These are phyloP conservation scores for Linhomoeus sp. DNA, from an alignment of 2,888 invertebrate genomes.

Conservation along the genomic window DNA sequence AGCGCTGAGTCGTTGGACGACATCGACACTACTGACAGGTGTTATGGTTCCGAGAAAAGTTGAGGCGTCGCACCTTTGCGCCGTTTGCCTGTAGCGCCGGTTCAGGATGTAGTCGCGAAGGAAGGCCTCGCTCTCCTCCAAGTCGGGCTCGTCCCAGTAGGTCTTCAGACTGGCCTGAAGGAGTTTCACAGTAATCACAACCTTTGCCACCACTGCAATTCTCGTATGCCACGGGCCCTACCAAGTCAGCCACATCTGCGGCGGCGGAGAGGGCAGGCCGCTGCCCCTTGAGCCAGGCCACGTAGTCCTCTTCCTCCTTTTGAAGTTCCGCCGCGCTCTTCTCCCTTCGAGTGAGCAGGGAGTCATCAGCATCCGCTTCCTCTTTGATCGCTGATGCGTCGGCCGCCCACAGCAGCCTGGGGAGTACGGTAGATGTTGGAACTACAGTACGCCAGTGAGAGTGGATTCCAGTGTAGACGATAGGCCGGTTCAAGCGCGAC, in stretches of 20 bases:
- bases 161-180: constrained; percentile 50
- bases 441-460: no score
- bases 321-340: constrained; percentile 26
- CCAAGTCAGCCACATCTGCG: no score
- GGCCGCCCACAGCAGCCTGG: constrained; percentile 7
- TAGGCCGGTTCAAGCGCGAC: no score
- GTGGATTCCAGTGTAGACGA: no score
- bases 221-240: no score
- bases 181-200: no score
- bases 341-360: constrained; percentile 26
- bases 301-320: constrained; percentile 42
- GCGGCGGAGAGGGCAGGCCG: no score
- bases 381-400: no score
- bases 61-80: background rate
- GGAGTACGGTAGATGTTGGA: background rate
- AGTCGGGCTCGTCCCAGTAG: constrained; percentile 59
- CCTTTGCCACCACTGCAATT: no score
- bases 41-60: background rate
- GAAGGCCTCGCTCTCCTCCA: constrained; percentile 67
- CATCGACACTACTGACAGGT: background rate
- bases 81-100: constrained; percentile 40
- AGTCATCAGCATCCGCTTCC: constrained; percentile 30
- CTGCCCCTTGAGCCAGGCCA: constrained; percentile 57
- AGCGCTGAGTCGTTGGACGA: constrained; percentile 13
- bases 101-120: constrained; percentile 76